Evolutionary conservation across 2,797 vertebrate species (phyloP), one percentile per base, ranked within the genome.

Genomic region (Kryptopterus vitreolus): DNA sequence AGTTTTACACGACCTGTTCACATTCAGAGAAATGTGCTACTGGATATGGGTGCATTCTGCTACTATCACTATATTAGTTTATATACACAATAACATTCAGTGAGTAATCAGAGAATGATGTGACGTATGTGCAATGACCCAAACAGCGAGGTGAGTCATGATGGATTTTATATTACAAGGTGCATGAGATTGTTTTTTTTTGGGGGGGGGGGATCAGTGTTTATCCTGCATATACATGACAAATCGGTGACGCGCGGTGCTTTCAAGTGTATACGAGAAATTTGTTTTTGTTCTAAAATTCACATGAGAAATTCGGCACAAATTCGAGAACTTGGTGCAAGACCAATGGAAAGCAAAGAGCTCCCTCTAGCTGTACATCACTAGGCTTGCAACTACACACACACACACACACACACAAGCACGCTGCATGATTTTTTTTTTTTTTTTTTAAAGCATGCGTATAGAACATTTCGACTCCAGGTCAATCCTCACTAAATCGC

Each of bases 71-170:
- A 69, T 76, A 55, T 76, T 79, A 78, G 38, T 77, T 18, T 79
- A 63, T 77, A 82, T 82, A 69, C 83, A 83, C 79, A 84, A 55
- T 61, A 78, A 82, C 78, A 84, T 81, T 63, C 68, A 71, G 13
- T 63, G 77, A 71, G 57, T 76, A 74, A 77, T 70, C 4, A 12
- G 18, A 63, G 43, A 68, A 63, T 69, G 80, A 63, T 69, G 80
- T 76, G 70, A 79, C 70, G 73, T 74, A 61, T 50, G 68, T 78
- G 33, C 82, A 66, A 52, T 80, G n/a, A 69, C 55, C 58, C 66
- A 70, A 68, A 76, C 33, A 46, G 13, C 10, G 72, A 77, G 68
- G 82, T 38, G 73, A 81, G 69, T 83, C 61, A 81, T 75, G 38
- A 59, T 77, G 66, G 72, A 52, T 35, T 43, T 43, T 58, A 76